These are phyloP conservation scores for Sinosuthora webbiana DNA, from an alignment of 2,113 vertebrate genomes.

Conservation along the genomic window DNA sequence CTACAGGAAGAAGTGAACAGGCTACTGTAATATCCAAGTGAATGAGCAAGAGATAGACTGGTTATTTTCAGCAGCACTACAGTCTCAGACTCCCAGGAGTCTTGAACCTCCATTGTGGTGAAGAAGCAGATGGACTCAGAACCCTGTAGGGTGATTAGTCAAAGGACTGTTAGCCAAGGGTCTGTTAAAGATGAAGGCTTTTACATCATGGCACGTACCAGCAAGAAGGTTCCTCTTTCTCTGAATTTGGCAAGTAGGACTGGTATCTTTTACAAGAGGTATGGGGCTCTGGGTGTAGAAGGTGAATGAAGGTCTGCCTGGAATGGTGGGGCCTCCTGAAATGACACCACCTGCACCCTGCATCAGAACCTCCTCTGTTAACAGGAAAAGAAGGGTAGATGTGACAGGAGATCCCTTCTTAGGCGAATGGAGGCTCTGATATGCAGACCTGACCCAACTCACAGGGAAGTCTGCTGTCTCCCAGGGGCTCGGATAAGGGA, in stretches of 20 bases:
- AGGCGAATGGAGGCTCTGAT: fast-evolving
- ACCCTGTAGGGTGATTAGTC: not conserved
- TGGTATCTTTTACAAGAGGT: not conserved
- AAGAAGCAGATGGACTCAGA: not conserved
- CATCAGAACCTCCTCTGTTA: not conserved
- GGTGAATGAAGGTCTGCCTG: not conserved
- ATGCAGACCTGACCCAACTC: not conserved
- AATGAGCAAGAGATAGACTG: fast-evolving
- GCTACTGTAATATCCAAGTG: fast-evolving
- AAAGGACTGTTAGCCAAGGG: not conserved
- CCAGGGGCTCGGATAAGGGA: not conserved
- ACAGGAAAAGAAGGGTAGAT: not conserved
- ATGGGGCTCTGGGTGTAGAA: not conserved
- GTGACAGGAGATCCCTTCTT: not conserved
- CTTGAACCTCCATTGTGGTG: not conserved
- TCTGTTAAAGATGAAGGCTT: not conserved
- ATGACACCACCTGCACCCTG: not conserved
- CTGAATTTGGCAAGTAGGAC: not conserved
- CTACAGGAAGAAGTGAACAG: not conserved
- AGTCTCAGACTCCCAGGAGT: not conserved
- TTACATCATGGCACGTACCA: fast-evolving
- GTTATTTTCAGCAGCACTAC: not conserved
- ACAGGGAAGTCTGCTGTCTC: not conserved
- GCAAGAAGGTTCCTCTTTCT: not conserved
- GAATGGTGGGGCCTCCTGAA: not conserved